Evolutionary conservation across 2,797 vertebrate genomes (phyloP).

Genomic region (Valencia hispanica): DNA sequence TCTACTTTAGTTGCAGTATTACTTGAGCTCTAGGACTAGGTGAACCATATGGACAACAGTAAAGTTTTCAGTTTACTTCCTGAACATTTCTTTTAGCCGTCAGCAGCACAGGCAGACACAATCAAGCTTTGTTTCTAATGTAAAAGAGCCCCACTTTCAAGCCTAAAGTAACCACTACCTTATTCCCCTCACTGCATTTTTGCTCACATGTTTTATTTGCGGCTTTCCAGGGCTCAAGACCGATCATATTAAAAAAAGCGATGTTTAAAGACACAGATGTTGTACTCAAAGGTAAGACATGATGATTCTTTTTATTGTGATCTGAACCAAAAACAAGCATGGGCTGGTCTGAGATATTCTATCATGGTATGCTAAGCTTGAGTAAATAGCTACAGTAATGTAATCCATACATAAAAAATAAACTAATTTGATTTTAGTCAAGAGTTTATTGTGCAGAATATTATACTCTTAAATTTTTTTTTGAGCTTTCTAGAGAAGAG

Average conservation of each 20-base stretch:
- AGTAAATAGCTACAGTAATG: neutral
- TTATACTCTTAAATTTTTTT: too few relatives aligned
- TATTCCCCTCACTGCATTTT: neutral
- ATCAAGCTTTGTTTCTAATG: neutral
- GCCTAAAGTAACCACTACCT: neutral
- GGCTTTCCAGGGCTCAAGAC: constrained; percentile 80
- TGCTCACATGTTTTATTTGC: constrained; percentile 10
- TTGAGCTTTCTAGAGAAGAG: too few relatives aligned
- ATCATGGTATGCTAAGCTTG: neutral
- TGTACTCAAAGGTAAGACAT: constrained; percentile 83
- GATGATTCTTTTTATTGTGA: neutral
- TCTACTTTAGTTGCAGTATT: constrained; percentile 41
- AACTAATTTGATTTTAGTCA: neutral
- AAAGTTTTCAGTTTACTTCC: neutral
- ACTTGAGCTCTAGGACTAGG: constrained; percentile 5
- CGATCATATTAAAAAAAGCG: constrained; percentile 84
- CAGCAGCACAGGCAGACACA: neutral
- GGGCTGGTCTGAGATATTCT: neutral
- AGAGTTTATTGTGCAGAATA: neutral
- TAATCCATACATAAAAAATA: neutral
- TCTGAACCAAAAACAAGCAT: neutral
- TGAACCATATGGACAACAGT: neutral
- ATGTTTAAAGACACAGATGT: constrained; percentile 89
- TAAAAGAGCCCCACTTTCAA: neutral
- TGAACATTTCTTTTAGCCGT: neutral